Conservation (phyloP, 2,888 invertebrate species). For the Caenorhabditis drosophilae region DNA sequence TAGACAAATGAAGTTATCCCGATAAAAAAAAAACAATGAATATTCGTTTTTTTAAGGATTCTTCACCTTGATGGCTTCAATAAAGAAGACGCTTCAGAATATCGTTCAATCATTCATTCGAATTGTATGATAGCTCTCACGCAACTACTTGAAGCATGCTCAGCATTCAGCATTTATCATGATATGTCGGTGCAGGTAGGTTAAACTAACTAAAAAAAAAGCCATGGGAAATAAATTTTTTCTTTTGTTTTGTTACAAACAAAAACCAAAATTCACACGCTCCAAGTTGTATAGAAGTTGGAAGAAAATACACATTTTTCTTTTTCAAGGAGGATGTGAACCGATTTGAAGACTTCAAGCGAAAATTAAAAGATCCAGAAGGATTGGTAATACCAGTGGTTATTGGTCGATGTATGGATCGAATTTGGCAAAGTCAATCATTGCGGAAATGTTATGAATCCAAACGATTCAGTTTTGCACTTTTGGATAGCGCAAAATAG, state of each 20-base stretch:
- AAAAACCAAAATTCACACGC: slow-evolving; percentile 1
- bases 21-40: neutral
- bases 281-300: too few species aligned
- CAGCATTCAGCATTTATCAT: slow-evolving; percentile 28
- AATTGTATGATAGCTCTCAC: slow-evolving; percentile 49
- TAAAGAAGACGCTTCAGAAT: slow-evolving; percentile 42
- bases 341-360: slow-evolving; percentile 43
- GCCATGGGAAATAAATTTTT: neutral
- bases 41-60: slow-evolving; percentile 32
- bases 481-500: slow-evolving; percentile 56
- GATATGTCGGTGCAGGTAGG: slow-evolving; percentile 45
- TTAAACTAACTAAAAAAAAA: neutral
- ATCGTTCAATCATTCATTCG: slow-evolving; percentile 44
- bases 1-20: slow-evolving; percentile 55
- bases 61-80: slow-evolving; percentile 56
- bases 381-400: slow-evolving; percentile 43
- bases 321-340: slow-evolving; percentile 55
- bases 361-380: slow-evolving; percentile 33
- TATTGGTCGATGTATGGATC: slow-evolving; percentile 47
- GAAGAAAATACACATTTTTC: too few species aligned
- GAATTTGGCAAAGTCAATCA: slow-evolving; percentile 45
- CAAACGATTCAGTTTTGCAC: slow-evolving; percentile 40
- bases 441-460: slow-evolving; percentile 43
- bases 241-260: too few species aligned
- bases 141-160: slow-evolving; percentile 44